A percentile compares a stretch with the other conserved stretches of the same genome.
Evolutionary conservation across 2,797 vertebrate genomes (phyloP).

Genomic region (Agapornis canus): DNA sequence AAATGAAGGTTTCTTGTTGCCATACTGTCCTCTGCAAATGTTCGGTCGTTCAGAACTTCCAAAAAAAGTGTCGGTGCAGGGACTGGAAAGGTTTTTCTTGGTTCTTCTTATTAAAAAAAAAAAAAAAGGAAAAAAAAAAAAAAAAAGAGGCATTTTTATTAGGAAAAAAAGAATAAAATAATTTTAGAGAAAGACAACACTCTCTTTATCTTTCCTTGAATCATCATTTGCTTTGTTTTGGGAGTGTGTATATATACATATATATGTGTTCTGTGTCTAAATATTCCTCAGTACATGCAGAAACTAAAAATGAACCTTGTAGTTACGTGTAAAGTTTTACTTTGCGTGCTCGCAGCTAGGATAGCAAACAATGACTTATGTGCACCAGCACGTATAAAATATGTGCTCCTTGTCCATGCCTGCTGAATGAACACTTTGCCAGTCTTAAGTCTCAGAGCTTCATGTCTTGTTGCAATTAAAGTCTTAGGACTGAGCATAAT

Average conservation of each 20-base stretch:
- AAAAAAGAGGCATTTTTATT: not conserved
- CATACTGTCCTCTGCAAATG: not conserved
- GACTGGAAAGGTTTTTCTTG: not conserved
- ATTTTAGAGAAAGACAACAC: not conserved
- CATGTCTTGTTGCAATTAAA: slow-evolving; percentile 69
- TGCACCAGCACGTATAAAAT: slow-evolving; percentile 70
- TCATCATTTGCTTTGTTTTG: not conserved
- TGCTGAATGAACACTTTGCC: slow-evolving; percentile 63
- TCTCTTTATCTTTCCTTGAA: not conserved
- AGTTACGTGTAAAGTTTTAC: not conserved
- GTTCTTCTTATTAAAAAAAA: not conserved
- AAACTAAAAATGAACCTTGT: not conserved
- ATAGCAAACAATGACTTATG: slow-evolving; percentile 54
- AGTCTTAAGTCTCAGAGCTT: slow-evolving; percentile 38
- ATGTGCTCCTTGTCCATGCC: slow-evolving; percentile 73
- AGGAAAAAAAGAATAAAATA: not conserved
- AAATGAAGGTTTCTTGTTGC: slow-evolving; percentile 35
- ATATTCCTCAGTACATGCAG: not conserved
- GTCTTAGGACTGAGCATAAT: slow-evolving; percentile 68
- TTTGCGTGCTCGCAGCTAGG: slow-evolving; percentile 33
- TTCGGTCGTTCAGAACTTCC: not conserved
- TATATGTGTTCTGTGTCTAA: not conserved
- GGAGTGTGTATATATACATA: not conserved
- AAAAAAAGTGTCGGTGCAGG: not conserved
- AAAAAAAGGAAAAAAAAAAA: too few relatives aligned